A percentile compares a stretch with the other conserved stretches of the same genome.
These are phyloP conservation scores for Gallinago nigripennis DNA, from an alignment of 2,797 vertebrate genomes.

Conservation along the genomic window DNA sequence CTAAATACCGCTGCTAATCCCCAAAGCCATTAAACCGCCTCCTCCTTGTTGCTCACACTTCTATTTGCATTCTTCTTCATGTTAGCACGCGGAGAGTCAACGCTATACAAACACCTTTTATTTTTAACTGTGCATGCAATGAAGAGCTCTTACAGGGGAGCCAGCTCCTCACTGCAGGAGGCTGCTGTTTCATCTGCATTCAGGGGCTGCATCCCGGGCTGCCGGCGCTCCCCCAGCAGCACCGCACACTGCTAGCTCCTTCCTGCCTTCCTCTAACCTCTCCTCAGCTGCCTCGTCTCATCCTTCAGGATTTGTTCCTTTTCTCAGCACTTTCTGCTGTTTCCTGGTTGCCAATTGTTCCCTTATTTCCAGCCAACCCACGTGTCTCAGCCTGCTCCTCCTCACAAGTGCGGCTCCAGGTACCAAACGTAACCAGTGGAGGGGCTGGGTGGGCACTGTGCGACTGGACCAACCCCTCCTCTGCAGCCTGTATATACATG, in stretches of 20 bases:
- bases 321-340: neutral
- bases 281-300: neutral
- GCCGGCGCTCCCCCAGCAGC: neutral
- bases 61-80: conserved; percentile 16
- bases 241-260: neutral
- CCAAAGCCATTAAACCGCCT: conserved; percentile 31
- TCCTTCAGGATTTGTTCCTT: neutral
- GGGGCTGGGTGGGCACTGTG: neutral
- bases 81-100: neutral
- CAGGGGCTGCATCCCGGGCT: neutral
- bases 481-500: neutral
- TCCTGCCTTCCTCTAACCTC: neutral
- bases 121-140: neutral
- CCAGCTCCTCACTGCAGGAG: neutral
- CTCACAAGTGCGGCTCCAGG: accelerated
- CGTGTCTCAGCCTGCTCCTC: neutral
- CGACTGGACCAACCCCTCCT: neutral
- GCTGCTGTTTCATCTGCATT: neutral
- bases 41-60: neutral
- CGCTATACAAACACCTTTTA: neutral
- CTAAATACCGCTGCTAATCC: neutral
- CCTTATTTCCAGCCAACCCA: neutral
- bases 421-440: neutral
- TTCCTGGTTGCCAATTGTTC: neutral
- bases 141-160: neutral